phyloP scores from a whole-genome alignment of 2,113 vertebrate species.

The Brachionichthys hirsutus region DNA sequence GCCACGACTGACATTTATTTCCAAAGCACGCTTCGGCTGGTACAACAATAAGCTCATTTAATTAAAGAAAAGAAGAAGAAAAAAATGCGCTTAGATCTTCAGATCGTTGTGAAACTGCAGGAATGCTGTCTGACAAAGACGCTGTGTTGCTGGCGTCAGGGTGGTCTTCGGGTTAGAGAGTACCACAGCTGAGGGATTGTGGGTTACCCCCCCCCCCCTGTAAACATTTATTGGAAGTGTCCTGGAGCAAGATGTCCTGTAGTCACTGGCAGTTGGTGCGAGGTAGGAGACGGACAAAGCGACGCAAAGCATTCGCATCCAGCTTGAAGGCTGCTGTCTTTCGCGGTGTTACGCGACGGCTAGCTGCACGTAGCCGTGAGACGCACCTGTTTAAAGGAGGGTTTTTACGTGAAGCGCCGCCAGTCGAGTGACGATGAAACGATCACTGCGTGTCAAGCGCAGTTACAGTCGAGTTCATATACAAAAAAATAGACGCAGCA shows the following conservation, averaged over 20 bases:
- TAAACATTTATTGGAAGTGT: slow-evolving; percentile 7
- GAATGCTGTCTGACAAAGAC: slow-evolving; percentile 30
- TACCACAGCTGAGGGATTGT: slow-evolving; percentile 20
- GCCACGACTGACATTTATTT: background rate
- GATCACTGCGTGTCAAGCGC: slow-evolving; percentile 23
- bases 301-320: slow-evolving; percentile 5
- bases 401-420: slow-evolving; percentile 33
- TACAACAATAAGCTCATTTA: no score
- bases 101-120: slow-evolving; percentile 33
- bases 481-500: slow-evolving; percentile 45
- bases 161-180: slow-evolving; percentile 52
- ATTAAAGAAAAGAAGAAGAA: no score
- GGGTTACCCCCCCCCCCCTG: slow-evolving; percentile 22
- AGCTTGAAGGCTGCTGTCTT: slow-evolving; percentile 23
- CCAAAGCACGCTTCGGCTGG: no score
- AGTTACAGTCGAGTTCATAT: slow-evolving; percentile 36
- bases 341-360: slow-evolving; percentile 48
- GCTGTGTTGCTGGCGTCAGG: slow-evolving; percentile 22
- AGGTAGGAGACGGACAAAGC: background rate
- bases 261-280: background rate
- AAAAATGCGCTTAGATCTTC: slow-evolving; percentile 17
- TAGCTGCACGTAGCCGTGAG: slow-evolving; percentile 45
- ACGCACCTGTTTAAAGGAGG: slow-evolving; percentile 12
- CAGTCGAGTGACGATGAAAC: slow-evolving; percentile 55
- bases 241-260: slow-evolving; percentile 18